Percentiles rank a stretch among this genome's conserved stretches.
Evolutionary conservation across 2,797 vertebrate genomes (phyloP).

Genomic region (Nasua narica): DNA sequence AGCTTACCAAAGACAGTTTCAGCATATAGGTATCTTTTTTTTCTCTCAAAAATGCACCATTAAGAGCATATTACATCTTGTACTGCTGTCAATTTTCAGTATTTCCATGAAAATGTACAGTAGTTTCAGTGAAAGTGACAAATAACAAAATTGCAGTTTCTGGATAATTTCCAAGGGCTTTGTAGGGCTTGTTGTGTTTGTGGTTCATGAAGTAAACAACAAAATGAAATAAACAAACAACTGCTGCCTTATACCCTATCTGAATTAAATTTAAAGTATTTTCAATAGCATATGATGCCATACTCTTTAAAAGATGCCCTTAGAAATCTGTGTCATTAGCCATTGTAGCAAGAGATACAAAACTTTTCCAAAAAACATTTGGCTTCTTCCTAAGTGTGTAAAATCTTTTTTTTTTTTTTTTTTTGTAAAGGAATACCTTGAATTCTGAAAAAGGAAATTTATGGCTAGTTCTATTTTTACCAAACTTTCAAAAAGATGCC

Average conservation of each 20-base stretch:
- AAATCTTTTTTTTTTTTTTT: background rate
- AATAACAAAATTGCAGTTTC: slow-evolving; percentile 76
- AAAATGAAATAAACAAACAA: slow-evolving; percentile 81
- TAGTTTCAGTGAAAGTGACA: slow-evolving; percentile 74
- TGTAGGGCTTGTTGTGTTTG: slow-evolving; percentile 79
- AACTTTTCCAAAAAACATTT: slow-evolving; percentile 48
- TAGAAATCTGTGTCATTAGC: slow-evolving; percentile 18
- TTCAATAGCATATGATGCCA: slow-evolving; percentile 37
- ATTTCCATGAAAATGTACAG: slow-evolving; percentile 72
- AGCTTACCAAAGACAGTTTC: background rate
- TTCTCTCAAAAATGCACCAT: slow-evolving; percentile 52
- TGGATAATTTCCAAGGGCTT: slow-evolving; percentile 80
- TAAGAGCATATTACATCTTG: slow-evolving; percentile 32
- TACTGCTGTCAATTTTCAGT: slow-evolving; percentile 65
- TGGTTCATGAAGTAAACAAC: slow-evolving; percentile 80
- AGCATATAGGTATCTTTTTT: accelerated
- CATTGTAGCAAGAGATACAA: slow-evolving; percentile 15
- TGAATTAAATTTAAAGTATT: slow-evolving; percentile 75
- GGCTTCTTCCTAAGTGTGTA: slow-evolving; percentile 23
- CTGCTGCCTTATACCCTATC: slow-evolving; percentile 72
- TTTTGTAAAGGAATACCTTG: slow-evolving; percentile 30
- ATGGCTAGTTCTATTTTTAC: slow-evolving; percentile 36
- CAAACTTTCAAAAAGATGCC: slow-evolving; percentile 33
- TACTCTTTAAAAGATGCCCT: slow-evolving; percentile 1
- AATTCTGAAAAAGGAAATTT: slow-evolving; percentile 28